Evolutionary conservation across 92 coral and sea anemone genomes (phyloP), one percentile per base, ranked within the genome.

Genomic region (Galaxea fascicularis): DNA sequence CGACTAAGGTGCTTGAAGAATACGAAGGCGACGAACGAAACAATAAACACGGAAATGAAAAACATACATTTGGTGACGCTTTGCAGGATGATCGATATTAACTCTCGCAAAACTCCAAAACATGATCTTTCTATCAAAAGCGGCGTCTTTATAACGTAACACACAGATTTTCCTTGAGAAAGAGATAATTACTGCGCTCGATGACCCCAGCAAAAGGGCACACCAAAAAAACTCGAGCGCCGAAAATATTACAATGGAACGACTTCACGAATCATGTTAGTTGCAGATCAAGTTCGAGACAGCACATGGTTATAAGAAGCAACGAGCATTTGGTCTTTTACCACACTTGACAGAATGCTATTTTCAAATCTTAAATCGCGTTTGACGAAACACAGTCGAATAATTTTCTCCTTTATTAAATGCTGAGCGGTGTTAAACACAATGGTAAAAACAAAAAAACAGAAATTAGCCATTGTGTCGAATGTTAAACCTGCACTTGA

Each of bases 391-490:
- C 0, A 51, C 46, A 39, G 74, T 21, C 25, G 41, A 57, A 10
- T 56, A 44, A 3, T 44, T 35, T 22, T 70, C 24, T 16, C 9
- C 41, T 26, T 53, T 10, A 47, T 54, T 17, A 54, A 30, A 53
- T 45, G 24, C 44, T 53, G 45, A 46, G 4, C 57, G 31, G 53
- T 78, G 30, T 65, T 16, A 70, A 25, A n/a, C n/a, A 70, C 44
- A 58, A 39, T 7, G 75, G 16, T 16, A 22, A 16, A 17, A 44
- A 68, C 76, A 53, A 80, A 69, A 65, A 45, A 52, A 14, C 26
- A 16, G 41, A 78, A 82, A 70, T 18, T 44, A 54, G 21, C 86
- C 59, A 39, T 82, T 82, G 86, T 81, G 77, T 71, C 16, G 78
- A 25, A 82, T 35, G 53, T 56, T 82, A 70, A 71, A 82, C 29